Evolutionary conservation across 1,140 invertebrate species (phyloP), one percentile per base, ranked within the genome.

Genomic region (Nephotettix cincticeps): DNA sequence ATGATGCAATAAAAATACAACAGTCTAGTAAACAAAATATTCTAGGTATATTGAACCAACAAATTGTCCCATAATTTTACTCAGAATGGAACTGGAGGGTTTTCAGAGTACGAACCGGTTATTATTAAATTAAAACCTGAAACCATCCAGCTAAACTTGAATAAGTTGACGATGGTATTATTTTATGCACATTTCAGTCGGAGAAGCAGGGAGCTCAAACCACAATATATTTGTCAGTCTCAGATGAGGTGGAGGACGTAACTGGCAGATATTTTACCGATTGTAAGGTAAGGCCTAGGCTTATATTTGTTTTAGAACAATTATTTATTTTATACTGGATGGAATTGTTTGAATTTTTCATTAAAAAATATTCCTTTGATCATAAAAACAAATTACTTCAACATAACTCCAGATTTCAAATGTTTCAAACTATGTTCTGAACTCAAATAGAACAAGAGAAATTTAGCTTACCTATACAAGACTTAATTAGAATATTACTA

Each of bases 221-320:
- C 0, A 86, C 87, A 1, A 87, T 96, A 54, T 88, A 91, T 79
- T 79, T 93, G 47, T 91, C 93, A 0, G 87, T 92, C 0, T 88
- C 91, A n/a, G 89, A 94, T 63, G 89, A 91, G 68, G 77, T 96
- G 0, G 83, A 88, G 68, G 87, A 85, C 40, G 85, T 91, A 0
- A 88, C 81, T 19, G 95, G 94, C 61, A 91, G 91, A 82, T 96
- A 96, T 80, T 97, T 90, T 75, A 84, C 88, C 47, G 93, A 96
- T 77, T 96, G 94, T 79, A 86, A 84, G 67, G 88, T 91, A 78
- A 51, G 17, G 19, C 21, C 19, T 51, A 4, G 3, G 21, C 47
- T 19, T 51, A 6, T 4, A n/a, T 51, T 9, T 19, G 17, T n/a
- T n/a, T 51, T 51, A 11, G 40, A 11, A 43, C 9, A 43, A 43